phyloP scores from a whole-genome alignment of 2,888 invertebrate species.

The Hesperia comma region DNA sequence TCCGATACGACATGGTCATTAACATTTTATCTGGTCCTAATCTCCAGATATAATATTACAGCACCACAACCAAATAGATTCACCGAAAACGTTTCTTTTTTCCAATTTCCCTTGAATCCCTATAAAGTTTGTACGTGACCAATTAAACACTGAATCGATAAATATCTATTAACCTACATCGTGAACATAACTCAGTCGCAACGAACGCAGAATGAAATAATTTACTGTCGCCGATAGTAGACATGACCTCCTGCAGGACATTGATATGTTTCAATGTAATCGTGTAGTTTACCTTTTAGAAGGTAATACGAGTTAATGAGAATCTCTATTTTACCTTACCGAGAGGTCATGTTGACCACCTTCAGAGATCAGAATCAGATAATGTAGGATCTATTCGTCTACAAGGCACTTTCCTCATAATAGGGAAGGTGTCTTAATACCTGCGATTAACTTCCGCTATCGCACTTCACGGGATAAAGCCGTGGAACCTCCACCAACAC shows the following conservation, averaged over 20 bases:
- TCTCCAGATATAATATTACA: no score
- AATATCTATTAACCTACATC: slow-evolving; percentile 25
- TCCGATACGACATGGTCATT: no score
- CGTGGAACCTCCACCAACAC: no score
- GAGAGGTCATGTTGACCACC: background rate
- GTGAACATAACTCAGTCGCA: background rate
- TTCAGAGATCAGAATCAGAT: background rate
- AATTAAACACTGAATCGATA: slow-evolving; percentile 14
- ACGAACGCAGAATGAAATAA: slow-evolving; percentile 3
- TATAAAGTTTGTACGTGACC: background rate
- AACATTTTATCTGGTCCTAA: no score
- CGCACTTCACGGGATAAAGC: no score
- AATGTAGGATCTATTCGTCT: no score
- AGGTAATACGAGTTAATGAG: slow-evolving; percentile 14
- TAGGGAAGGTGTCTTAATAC: no score
- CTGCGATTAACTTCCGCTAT: no score
- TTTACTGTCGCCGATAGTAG: slow-evolving; percentile 20
- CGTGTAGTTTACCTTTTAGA: slow-evolving; percentile 27
- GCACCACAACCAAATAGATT: no score
- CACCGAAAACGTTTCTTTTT: no score
- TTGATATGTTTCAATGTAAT: slow-evolving; percentile 30
- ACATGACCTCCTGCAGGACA: slow-evolving; percentile 23
- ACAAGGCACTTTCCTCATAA: no score
- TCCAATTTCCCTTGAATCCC: no score
- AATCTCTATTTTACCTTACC: background rate